Conservation (phyloP, 2,797 vertebrate species). For the Hapalemur alaotrensis region DNA sequence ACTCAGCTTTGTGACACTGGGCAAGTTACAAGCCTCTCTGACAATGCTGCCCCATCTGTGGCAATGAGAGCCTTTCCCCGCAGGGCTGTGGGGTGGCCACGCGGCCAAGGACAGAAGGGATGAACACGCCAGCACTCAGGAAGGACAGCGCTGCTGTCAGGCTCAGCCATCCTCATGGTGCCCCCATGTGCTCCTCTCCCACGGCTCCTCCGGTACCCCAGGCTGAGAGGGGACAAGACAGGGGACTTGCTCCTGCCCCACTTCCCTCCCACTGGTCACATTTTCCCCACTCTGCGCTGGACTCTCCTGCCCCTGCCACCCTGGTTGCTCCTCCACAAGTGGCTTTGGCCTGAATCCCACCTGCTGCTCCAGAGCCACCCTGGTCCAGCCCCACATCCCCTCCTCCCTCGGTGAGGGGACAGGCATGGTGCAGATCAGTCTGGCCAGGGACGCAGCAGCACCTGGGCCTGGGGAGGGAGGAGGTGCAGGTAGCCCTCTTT, state of each 20-base stretch:
- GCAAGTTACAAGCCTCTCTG: not conserved
- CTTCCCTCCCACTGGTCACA: not conserved
- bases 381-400: not conserved
- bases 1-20: not conserved
- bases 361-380: not conserved
- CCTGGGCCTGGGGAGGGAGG: slow-evolving; percentile 27
- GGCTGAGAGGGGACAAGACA: not conserved
- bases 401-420: not conserved
- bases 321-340: not conserved
- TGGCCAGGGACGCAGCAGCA: not conserved
- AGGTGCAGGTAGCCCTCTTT: slow-evolving; percentile 9
- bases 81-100: not conserved
- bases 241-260: not conserved
- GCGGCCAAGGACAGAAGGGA: not conserved
- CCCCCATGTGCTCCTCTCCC: fast-evolving
- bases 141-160: fast-evolving
- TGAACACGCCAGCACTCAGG: too few relatives aligned
- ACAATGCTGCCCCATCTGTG: not conserved
- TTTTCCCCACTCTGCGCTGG: too few relatives aligned
- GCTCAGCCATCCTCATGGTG: fast-evolving
- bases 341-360: not conserved
- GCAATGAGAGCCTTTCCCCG: not conserved
- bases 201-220: not conserved
- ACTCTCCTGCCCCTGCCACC: not conserved
- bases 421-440: not conserved